Evolutionary conservation across 2,113 vertebrate species (phyloP).

Genomic region (Mionectes macconnelli): DNA sequence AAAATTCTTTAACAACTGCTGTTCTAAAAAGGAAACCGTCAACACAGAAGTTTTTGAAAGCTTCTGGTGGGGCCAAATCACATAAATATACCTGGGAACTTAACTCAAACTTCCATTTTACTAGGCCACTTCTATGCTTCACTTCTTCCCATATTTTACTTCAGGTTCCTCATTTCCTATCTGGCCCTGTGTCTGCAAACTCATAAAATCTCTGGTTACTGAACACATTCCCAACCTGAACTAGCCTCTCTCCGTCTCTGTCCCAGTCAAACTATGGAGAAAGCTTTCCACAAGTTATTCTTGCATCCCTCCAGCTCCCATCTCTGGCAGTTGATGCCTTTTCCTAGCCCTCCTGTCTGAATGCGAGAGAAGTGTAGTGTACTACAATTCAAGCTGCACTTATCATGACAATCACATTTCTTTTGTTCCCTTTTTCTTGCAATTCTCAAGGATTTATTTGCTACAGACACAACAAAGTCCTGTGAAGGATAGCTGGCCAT

Average conservation of each 20-base stretch:
- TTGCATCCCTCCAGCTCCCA: neutral
- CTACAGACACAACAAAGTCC: neutral
- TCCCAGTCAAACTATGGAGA: neutral
- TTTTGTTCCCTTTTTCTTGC: neutral
- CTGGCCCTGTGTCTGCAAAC: neutral
- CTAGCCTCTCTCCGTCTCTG: neutral
- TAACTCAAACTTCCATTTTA: neutral
- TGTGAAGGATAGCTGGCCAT: neutral
- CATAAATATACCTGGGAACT: neutral
- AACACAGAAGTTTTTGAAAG: neutral
- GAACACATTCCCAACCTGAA: neutral
- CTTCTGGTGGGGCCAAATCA: neutral
- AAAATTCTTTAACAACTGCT: neutral
- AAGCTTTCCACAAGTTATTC: neutral
- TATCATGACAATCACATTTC: neutral
- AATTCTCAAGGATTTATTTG: neutral
- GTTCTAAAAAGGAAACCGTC: neutral
- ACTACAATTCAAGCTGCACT: neutral
- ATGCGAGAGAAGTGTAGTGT: rapidly evolving
- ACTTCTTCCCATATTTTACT: neutral
- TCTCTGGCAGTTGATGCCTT: neutral
- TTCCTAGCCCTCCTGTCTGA: neutral
- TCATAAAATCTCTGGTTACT: neutral
- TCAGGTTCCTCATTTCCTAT: neutral
- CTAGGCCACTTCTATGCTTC: neutral